A percentile compares a stretch with the other conserved stretches of the same genome.
These are phyloP conservation scores for Zoanthus sansibaricus DNA, from an alignment of 92 coral and sea anemone species.

Conservation along the genomic window DNA sequence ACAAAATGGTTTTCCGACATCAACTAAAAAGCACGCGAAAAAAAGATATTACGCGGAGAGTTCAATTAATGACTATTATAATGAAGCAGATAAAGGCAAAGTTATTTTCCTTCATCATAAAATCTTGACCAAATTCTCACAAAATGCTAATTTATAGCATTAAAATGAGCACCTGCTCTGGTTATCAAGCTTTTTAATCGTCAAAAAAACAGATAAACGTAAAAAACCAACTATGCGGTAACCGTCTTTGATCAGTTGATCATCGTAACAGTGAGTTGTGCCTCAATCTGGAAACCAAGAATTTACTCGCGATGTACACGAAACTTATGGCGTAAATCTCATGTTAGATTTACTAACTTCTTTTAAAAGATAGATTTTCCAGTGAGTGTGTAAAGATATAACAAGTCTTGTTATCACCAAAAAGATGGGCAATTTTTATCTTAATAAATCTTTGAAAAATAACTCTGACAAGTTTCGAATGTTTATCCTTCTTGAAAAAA, in stretches of 20 bases:
- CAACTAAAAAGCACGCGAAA: not conserved
- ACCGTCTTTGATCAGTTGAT: not conserved
- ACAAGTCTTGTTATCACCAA: too few relatives aligned
- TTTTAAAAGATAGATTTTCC: too few relatives aligned
- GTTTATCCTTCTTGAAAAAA: too few relatives aligned
- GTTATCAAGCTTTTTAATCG: conserved; percentile 9
- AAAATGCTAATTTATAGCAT: conserved; percentile 39
- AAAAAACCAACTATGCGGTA: not conserved
- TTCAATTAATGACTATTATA: conserved; percentile 14
- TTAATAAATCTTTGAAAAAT: too few relatives aligned
- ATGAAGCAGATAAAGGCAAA: not conserved
- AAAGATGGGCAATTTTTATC: too few relatives aligned
- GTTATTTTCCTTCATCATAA: not conserved
- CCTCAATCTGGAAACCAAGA: too few relatives aligned
- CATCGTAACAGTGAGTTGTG: not conserved
- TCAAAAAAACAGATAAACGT: not conserved
- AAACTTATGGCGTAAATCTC: too few relatives aligned
- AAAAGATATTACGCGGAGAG: not conserved
- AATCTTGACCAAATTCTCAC: conserved; percentile 1
- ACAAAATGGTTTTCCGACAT: not conserved
- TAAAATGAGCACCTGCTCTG: conserved; percentile 35
- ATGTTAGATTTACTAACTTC: too few relatives aligned
- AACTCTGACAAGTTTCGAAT: too few relatives aligned
- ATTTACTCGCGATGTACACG: too few relatives aligned
- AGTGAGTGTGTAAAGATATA: too few relatives aligned